Evolutionary conservation across 2,888 invertebrate species (phyloP).

Genomic region (Drosophila helvetica): DNA sequence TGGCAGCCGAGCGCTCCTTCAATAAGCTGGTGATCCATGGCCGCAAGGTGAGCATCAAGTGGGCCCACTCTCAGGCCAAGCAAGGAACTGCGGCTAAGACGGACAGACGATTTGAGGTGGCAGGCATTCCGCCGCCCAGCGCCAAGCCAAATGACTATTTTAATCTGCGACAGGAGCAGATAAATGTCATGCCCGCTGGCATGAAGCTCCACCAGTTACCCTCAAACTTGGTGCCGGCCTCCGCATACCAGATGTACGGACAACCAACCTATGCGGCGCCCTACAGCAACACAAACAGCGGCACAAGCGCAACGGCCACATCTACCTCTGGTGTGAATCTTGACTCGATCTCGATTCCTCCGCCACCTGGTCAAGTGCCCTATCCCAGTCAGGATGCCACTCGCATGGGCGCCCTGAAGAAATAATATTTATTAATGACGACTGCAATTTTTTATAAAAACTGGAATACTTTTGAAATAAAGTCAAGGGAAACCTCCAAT

Average conservation of each 20-base stretch:
- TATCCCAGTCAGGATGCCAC: constrained; percentile 99
- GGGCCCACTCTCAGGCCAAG: constrained; percentile 97
- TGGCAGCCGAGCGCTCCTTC: constrained; percentile 97
- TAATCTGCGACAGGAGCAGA: constrained; percentile 85
- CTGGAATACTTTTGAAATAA: background rate
- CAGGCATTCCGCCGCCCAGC: constrained; percentile 90
- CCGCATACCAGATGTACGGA: constrained; percentile 81
- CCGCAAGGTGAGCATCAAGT: constrained; percentile 96
- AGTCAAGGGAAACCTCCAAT: background rate
- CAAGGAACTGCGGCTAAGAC: constrained; percentile 85
- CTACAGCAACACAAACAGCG: constrained; percentile 74
- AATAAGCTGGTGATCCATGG: constrained; percentile 94
- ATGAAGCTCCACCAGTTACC: constrained; percentile 84
- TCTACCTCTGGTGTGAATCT: constrained; percentile 57
- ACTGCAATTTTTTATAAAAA: constrained; percentile 6
- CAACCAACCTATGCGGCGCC: constrained; percentile 84
- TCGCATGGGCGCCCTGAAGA: constrained; percentile 89
- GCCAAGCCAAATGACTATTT: constrained; percentile 87
- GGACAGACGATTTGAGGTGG: constrained; percentile 87
- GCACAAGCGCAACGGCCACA: constrained; percentile 20
- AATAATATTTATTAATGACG: constrained; percentile 54
- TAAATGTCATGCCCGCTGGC: constrained; percentile 83
- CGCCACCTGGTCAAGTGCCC: constrained; percentile 87
- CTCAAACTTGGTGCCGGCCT: constrained; percentile 81
- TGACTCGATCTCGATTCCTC: constrained; percentile 81